A percentile compares a stretch with the other conserved stretches of the same genome.
phyloP scores from a whole-genome alignment of 1,140 invertebrate genomes.

The Apis cerana region DNA sequence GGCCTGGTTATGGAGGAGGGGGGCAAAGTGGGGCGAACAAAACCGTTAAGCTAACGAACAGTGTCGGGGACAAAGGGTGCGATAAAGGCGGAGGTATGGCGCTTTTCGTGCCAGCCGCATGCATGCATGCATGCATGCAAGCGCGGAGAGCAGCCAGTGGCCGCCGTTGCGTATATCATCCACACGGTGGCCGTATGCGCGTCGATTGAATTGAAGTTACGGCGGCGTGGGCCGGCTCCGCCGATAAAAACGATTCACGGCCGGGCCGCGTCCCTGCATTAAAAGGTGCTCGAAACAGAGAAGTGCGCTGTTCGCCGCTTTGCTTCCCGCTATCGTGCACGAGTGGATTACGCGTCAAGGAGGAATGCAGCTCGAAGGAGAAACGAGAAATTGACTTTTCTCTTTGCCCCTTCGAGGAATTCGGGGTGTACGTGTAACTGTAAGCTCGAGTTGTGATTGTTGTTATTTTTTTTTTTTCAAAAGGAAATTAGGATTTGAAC shows the following conservation, averaged over 20 bases:
- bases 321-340: neutral
- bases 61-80: conserved; percentile 57
- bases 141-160: conserved; percentile 30
- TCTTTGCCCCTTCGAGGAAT: too few relatives aligned
- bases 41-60: conserved; percentile 62
- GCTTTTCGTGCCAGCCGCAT: conserved; percentile 48
- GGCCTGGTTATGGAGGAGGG: conserved; percentile 35
- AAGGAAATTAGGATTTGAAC: too few relatives aligned
- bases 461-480: too few relatives aligned
- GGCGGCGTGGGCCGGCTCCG: neutral
- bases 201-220: conserved; percentile 64
- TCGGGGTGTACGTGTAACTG: too few relatives aligned
- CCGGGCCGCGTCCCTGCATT: conserved; percentile 1
- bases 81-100: conserved; percentile 53
- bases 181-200: conserved; percentile 31
- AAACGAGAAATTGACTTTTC: too few relatives aligned
- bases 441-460: too few relatives aligned
- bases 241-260: conserved; percentile 60
- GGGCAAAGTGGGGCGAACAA: conserved; percentile 31
- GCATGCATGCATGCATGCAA: conserved; percentile 5
- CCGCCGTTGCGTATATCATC: conserved; percentile 55
- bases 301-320: neutral
- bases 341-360: neutral
- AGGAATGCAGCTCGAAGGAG: too few relatives aligned
- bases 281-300: conserved; percentile 1